Evolutionary conservation across 2,113 vertebrate species (phyloP).

Genomic region (Macrotis lagotis): DNA sequence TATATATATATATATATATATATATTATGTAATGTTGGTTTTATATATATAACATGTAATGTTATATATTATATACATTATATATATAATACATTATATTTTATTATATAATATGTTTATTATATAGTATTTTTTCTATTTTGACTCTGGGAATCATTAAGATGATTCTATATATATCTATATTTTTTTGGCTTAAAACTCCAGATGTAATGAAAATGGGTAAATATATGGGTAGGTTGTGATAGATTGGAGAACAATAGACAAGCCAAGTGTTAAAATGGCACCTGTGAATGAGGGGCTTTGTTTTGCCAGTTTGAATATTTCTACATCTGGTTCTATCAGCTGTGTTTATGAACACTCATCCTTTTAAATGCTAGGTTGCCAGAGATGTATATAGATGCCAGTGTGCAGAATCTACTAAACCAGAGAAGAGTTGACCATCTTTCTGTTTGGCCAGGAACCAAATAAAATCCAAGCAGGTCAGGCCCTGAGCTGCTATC

Average conservation of each 20-base stretch:
- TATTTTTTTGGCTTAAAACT: slow-evolving; percentile 12
- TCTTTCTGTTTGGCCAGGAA: slow-evolving; percentile 7
- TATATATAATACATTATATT: too few species aligned
- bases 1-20: too few species aligned
- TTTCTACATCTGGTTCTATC: slow-evolving; percentile 42
- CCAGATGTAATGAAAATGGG: neutral
- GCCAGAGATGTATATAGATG: neutral
- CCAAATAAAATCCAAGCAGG: neutral
- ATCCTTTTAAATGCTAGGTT: slow-evolving; percentile 58
- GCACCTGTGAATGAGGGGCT: slow-evolving; percentile 38
- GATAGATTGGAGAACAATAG: slow-evolving; percentile 45
- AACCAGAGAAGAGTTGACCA: neutral
- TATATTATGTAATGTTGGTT: too few species aligned
- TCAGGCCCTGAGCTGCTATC: neutral
- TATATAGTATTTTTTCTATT: too few species aligned
- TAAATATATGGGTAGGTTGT: slow-evolving; percentile 33
- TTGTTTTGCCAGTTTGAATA: slow-evolving; percentile 59
- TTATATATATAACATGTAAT: too few species aligned
- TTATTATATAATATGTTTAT: too few species aligned
- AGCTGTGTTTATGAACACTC: slow-evolving; percentile 38
- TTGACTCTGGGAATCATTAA: neutral
- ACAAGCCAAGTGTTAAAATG: slow-evolving; percentile 11
- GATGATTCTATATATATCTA: neutral
- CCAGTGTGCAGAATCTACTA: neutral
- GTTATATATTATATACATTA: too few species aligned